Evolutionary conservation across 2,888 invertebrate genomes (phyloP), one percentile per base, ranked within the genome.

Genomic region (Drosophila anceps): DNA sequence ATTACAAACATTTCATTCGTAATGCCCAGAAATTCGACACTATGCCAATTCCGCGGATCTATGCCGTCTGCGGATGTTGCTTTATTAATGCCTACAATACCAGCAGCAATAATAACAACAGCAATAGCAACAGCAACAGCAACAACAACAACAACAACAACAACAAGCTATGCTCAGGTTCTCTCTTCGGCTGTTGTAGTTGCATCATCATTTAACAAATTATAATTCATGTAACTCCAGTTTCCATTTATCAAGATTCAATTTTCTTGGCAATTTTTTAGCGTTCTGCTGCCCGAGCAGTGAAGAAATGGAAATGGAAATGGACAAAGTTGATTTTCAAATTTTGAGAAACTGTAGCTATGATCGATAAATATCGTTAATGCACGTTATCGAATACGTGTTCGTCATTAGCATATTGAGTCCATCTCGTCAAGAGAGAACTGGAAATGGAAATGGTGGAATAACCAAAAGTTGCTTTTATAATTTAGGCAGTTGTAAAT

Each of bases 21-120:
- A 81, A 79, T 76, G 73, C 77, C 58, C 44, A 50, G 60, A 81
- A 70, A 81, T 63, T 72, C 72, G 67, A 76, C 71, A 71, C 76
- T 51, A 75, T 58, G 60, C 43, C 29, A 55, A 57, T 55, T 46
- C 31, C 20, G 9, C 70, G 70, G 57, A 78, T 73, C 39, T 69
- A 53, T 64, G 63, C 59, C 39, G 75, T 62, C 54, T 50, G 41
- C 79, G 76, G 73, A 80, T 76, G 57, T 69, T 50, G 53, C 66
- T 72, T 76, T 73, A 71, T 70, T 75, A 62, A 65, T 43, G 59
- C 41, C 50, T 41, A 33, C 59, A 53, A 51, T 55, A 39, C 24
- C 10, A 62, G 43, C 24, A 24, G 24, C 24, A 24, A 15, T 54
- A 66, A 37, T 62, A 60, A 12, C 50, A 53, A 33, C 12, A 64